Evolutionary conservation across 1,140 invertebrate genomes (phyloP).

Genomic region (Drosophila tropicalis): DNA sequence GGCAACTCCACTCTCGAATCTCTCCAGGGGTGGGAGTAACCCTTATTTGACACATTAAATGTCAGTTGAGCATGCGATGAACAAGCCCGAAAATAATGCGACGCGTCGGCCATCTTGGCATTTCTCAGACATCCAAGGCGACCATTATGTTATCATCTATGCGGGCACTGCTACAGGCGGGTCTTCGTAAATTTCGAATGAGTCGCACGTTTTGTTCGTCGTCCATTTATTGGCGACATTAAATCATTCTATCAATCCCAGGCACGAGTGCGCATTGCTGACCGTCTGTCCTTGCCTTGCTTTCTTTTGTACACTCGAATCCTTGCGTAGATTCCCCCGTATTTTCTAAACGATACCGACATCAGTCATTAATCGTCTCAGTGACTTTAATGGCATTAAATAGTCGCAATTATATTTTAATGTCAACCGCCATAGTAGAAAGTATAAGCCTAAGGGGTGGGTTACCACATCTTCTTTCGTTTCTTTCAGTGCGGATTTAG

Average conservation of each 20-base stretch:
- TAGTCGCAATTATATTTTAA: constrained; percentile 81
- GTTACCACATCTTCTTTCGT: constrained; percentile 12
- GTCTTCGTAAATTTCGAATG: constrained; percentile 63
- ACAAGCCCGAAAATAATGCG: constrained; percentile 32
- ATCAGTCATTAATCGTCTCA: constrained; percentile 80
- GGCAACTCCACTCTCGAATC: constrained; percentile 5
- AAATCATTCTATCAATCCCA: constrained; percentile 81
- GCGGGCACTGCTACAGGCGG: constrained; percentile 37
- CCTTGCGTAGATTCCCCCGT: not conserved
- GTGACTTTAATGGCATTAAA: constrained; percentile 81
- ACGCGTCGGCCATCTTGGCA: constrained; percentile 63
- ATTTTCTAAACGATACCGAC: constrained; percentile 38
- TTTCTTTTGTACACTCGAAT: not conserved
- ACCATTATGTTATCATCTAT: constrained; percentile 11
- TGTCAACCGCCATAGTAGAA: constrained; percentile 43
- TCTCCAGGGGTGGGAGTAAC: constrained; percentile 49
- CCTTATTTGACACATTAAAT: constrained; percentile 80
- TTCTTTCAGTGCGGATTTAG: constrained; percentile 45
- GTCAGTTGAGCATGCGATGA: constrained; percentile 76
- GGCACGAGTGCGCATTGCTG: constrained; percentile 51
- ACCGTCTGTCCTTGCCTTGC: not conserved
- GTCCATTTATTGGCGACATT: constrained; percentile 79
- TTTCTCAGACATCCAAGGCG: constrained; percentile 27
- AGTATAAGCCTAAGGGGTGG: constrained; percentile 42
- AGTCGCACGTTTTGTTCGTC: constrained; percentile 64